These are phyloP conservation scores for Azorinus chamasolen DNA, from an alignment of 2,888 invertebrate genomes.

Conservation along the genomic window DNA sequence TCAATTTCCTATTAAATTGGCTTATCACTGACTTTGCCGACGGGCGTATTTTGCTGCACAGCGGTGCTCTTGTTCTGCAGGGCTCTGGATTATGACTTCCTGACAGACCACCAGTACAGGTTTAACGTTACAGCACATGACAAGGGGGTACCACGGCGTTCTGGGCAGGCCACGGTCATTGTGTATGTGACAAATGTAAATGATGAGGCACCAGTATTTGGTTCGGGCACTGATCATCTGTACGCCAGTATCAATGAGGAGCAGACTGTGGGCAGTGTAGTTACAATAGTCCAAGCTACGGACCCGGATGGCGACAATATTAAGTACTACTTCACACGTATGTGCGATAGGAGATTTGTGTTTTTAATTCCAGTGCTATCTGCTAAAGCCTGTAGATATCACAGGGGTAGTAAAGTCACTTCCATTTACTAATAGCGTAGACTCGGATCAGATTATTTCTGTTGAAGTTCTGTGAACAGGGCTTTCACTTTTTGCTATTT, in stretches of 20 bases:
- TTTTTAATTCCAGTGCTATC: too few relatives aligned
- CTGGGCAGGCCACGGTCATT: slow-evolving; percentile 96
- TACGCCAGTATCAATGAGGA: slow-evolving; percentile 76
- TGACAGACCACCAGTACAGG: slow-evolving; percentile 89
- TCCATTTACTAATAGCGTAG: too few relatives aligned
- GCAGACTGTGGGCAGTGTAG: slow-evolving; percentile 91
- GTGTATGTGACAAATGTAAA: slow-evolving; percentile 99
- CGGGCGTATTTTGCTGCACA: too few relatives aligned
- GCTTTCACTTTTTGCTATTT: too few relatives aligned
- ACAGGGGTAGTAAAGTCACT: too few relatives aligned
- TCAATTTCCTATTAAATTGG: too few relatives aligned
- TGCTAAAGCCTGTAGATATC: too few relatives aligned
- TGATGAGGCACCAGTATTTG: slow-evolving; percentile 94
- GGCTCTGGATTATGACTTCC: slow-evolving; percentile 83
- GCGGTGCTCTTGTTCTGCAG: slow-evolving; percentile 68
- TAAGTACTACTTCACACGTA: slow-evolving; percentile 90
- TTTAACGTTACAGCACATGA: slow-evolving; percentile 97
- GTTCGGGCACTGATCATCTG: slow-evolving; percentile 60
- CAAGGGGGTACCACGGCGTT: slow-evolving; percentile 96
- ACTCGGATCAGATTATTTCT: too few relatives aligned
- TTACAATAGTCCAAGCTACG: slow-evolving; percentile 98
- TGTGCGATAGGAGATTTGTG: slow-evolving; percentile 24
- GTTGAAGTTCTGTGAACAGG: too few relatives aligned
- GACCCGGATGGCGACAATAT: slow-evolving; percentile 99
- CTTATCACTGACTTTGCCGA: too few relatives aligned